phyloP scores from a whole-genome alignment of 1,140 invertebrate species.

The Sinonovacula constricta region DNA sequence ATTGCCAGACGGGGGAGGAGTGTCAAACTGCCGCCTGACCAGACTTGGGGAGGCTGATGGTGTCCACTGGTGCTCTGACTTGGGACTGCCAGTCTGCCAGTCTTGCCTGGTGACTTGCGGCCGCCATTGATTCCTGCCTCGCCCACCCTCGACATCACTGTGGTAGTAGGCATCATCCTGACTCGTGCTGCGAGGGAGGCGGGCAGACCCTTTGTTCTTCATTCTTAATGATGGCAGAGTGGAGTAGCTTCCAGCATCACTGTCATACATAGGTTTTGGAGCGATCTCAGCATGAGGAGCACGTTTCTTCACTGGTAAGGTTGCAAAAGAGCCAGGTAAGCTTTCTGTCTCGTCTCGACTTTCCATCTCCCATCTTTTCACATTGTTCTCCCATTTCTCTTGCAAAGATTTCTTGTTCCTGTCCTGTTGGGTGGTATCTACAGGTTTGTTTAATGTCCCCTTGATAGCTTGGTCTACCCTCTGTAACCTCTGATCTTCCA shows the following conservation, averaged over 20 bases:
- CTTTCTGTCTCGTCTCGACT: not conserved
- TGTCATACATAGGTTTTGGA: not conserved
- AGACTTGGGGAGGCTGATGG: not conserved
- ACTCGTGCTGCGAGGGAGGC: constrained; percentile 5
- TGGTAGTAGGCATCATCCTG: constrained; percentile 20
- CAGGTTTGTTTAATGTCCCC: too few species aligned
- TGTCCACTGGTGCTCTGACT: not conserved
- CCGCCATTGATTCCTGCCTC: constrained; percentile 36
- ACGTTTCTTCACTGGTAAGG: constrained; percentile 38
- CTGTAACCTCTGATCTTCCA: constrained; percentile 23
- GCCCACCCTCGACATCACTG: constrained; percentile 45
- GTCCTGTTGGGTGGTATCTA: too few species aligned
- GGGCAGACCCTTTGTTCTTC: constrained; percentile 20
- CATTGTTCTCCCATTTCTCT: not conserved
- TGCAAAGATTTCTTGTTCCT: not conserved
- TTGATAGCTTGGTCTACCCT: constrained; percentile 29
- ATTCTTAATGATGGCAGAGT: constrained; percentile 40
- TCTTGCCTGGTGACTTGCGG: not conserved
- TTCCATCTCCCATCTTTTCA: not conserved
- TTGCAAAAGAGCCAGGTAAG: constrained; percentile 26
- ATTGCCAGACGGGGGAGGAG: not conserved
- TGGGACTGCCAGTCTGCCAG: not conserved
- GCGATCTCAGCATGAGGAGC: not conserved
- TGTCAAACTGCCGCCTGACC: not conserved
- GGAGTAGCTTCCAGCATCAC: constrained; percentile 35